Base-by-base conservation (phyloP, 1,140 invertebrate species). In the Drosophila arizonae region DNA sequence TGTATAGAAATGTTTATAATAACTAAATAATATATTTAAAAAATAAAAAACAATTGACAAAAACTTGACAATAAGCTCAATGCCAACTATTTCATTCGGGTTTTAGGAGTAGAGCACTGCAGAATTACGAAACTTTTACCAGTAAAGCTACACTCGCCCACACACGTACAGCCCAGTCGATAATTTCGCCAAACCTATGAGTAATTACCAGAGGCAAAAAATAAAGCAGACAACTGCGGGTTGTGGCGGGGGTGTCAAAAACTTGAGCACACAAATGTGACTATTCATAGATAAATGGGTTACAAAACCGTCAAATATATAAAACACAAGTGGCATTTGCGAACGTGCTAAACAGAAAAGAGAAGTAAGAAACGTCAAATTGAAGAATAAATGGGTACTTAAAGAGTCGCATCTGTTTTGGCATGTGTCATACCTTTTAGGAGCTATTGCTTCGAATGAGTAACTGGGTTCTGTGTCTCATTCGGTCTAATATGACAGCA, bases 21-120 rank as follows among this genome's bases (percentile, higher is more conserved):
- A 55, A 60, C 45, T 33, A 41, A 46, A 61, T 2, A 15, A 26
- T 50, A 50, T 28, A 17, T 24, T 24, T 50, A 56, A 43, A 58
- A 26, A 21, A 50, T 50, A 28, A 66, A 57, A 21, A 48, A 33
- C 30, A 62, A 46, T 28, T 54, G 28, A 17, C 28, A 67, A 52
- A 52, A 51, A 74, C 52, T 70, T 52, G 54, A 39, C 52, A 75
- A 65, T 54, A 36, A 70, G 71, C 67, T 64, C 66, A 74, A 74
- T 70, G 67, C 72, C 72, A 74, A 74, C 72, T 74, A 69, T 33
- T 33, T 9, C 33, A 41, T 33, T 9, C 24, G 28, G 26, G 45
- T 58, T 58, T 21, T 26, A 39, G 36, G 33, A 39, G 36, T 8
- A 39, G 36, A 39, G 36, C 11, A 39, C 3, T 11, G 36, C 3